These are phyloP conservation scores for Bruchidius siliquastri DNA, from an alignment of 2,888 invertebrate species.

Conservation along the genomic window DNA sequence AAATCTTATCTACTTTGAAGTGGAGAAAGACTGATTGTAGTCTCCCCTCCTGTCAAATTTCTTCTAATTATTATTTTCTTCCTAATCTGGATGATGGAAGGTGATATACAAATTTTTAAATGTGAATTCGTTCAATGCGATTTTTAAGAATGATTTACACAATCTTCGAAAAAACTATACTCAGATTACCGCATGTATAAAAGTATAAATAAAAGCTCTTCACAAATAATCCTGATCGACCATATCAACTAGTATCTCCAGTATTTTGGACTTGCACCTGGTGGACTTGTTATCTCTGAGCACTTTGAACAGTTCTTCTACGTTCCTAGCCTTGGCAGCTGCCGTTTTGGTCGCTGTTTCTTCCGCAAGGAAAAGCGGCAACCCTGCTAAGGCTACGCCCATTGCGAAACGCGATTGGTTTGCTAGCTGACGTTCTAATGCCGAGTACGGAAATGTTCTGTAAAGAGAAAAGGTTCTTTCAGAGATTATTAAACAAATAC, in stretches of 20 bases:
- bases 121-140: too few relatives aligned
- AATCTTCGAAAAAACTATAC: not conserved
- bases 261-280: conserved; percentile 26
- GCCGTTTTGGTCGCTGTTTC: not conserved
- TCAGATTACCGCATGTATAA: not conserved
- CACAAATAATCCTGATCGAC: conserved; percentile 23
- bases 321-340: conserved; percentile 4
- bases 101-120: too few relatives aligned
- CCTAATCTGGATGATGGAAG: too few relatives aligned
- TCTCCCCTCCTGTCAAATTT: too few relatives aligned
- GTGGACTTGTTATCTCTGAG: conserved; percentile 18
- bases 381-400: conserved; percentile 22
- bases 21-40: too few relatives aligned
- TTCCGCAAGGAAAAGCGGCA: conserved; percentile 10
- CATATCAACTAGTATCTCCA: conserved; percentile 26
- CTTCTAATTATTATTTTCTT: too few relatives aligned
- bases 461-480: not conserved
- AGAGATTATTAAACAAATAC: not conserved
- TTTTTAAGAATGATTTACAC: too few relatives aligned
- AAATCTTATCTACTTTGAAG: too few relatives aligned
- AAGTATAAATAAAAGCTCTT: not conserved
- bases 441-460: conserved; percentile 20
- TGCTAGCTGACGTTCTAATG: conserved; percentile 18
- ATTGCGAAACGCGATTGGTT: conserved; percentile 25
- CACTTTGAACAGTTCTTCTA: conserved; percentile 16